phyloP scores from a whole-genome alignment of 1,140 invertebrate genomes.

The Drosophila santomea region DNA sequence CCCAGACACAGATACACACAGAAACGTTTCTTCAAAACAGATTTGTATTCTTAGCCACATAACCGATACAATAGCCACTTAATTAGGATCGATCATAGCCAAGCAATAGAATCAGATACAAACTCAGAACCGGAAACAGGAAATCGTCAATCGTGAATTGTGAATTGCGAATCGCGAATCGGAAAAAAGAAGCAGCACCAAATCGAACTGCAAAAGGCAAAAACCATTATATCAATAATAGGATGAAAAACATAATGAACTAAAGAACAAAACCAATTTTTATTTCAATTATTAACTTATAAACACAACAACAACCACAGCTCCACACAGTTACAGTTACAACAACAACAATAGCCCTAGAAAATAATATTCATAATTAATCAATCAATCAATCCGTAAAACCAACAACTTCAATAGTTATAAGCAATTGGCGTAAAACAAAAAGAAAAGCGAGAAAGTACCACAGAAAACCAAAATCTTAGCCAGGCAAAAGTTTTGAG shows the following conservation, averaged over 20 bases:
- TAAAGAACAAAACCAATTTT: slow-evolving; percentile 63
- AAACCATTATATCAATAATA: slow-evolving; percentile 29
- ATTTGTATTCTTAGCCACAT: slow-evolving; percentile 72
- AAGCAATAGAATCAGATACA: slow-evolving; percentile 57
- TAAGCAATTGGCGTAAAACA: slow-evolving; percentile 66
- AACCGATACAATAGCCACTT: slow-evolving; percentile 76
- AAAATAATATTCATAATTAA: slow-evolving; percentile 76
- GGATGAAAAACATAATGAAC: slow-evolving; percentile 23
- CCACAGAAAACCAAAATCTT: slow-evolving; percentile 30
- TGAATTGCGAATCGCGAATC: slow-evolving; percentile 16
- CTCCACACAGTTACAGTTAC: slow-evolving; percentile 61
- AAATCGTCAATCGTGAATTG: slow-evolving; percentile 20
- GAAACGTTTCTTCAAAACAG: slow-evolving; percentile 55
- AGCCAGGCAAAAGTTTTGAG: slow-evolving; percentile 51
- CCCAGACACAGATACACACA: slow-evolving; percentile 34
- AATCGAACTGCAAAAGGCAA: slow-evolving; percentile 57
- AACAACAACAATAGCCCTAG: slow-evolving; percentile 69
- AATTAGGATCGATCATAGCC: slow-evolving; percentile 66
- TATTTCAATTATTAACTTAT: slow-evolving; percentile 76
- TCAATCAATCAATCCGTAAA: slow-evolving; percentile 52
- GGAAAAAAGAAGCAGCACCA: slow-evolving; percentile 74
- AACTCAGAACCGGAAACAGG: slow-evolving; percentile 13
- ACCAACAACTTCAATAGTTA: slow-evolving; percentile 62
- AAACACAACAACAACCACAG: slow-evolving; percentile 45
- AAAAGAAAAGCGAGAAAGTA: slow-evolving; percentile 22